These are phyloP conservation scores for Eupithecia inturbata DNA, from an alignment of 2,888 invertebrate genomes.

Conservation along the genomic window DNA sequence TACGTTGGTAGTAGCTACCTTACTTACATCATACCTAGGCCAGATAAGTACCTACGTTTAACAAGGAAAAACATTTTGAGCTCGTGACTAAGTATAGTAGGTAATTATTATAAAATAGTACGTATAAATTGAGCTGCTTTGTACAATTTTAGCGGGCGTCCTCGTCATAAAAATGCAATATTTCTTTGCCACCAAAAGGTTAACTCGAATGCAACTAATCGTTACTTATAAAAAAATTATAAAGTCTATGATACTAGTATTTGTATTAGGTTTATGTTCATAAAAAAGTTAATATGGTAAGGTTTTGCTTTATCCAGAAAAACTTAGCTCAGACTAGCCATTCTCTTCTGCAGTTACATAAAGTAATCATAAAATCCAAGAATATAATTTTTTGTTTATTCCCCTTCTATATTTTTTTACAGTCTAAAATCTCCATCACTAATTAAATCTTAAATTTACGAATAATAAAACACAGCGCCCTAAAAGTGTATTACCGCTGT, in stretches of 20 bases:
- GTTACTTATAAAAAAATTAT: not conserved
- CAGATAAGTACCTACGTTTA: not conserved
- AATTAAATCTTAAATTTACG: constrained; percentile 17
- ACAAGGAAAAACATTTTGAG: not conserved
- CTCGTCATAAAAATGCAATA: not conserved
- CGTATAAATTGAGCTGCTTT: not conserved
- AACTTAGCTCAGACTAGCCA: not conserved
- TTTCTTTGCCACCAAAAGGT: constrained; percentile 7
- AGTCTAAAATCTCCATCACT: constrained; percentile 15
- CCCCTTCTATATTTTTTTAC: not conserved
- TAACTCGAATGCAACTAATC: not conserved
- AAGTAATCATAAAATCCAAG: too few species aligned
- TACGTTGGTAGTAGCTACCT: not conserved
- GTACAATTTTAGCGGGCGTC: not conserved
- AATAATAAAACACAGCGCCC: constrained; percentile 25
- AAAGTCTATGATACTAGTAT: not conserved
- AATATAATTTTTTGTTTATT: not conserved
- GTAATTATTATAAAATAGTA: not conserved
- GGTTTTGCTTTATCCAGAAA: not conserved
- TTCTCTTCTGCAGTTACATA: too few species aligned
- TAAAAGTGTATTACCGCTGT: constrained; percentile 28
- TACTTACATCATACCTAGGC: not conserved
- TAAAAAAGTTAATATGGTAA: not conserved
- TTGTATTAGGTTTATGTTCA: not conserved
- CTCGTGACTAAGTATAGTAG: not conserved